Evolutionary conservation across 2,113 vertebrate genomes (phyloP).

Genomic region (Zosterops pallidus): DNA sequence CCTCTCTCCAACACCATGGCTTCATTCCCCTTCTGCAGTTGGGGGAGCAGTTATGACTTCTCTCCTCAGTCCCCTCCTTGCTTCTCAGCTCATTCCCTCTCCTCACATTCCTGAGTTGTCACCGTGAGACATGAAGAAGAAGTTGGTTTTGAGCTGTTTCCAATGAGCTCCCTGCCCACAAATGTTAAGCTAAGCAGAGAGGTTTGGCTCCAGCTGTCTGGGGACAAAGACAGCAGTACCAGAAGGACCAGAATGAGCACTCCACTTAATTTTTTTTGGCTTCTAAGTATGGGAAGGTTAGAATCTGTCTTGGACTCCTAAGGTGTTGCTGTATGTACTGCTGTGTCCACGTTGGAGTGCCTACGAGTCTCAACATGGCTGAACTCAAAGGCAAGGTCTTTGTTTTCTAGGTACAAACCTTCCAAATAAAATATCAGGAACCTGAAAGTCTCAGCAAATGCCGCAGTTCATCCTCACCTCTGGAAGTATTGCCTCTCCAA

Average conservation of each 20-base stretch:
- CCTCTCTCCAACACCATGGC: neutral
- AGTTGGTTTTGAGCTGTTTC: neutral
- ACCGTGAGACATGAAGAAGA: neutral
- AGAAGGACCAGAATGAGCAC: accelerated
- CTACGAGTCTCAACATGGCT: accelerated
- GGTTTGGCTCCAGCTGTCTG: neutral
- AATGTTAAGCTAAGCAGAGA: neutral
- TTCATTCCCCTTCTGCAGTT: neutral
- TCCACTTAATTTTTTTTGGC: neutral
- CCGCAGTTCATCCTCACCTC: neutral
- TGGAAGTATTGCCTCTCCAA: neutral
- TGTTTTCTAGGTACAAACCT: neutral
- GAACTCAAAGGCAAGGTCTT: neutral
- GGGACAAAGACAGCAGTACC: neutral
- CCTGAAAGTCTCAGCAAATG: neutral
- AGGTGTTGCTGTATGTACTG: neutral
- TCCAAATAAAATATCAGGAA: neutral
- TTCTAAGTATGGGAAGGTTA: neutral
- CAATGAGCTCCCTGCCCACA: neutral
- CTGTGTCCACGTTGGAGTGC: too few relatives aligned
- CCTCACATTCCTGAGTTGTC: neutral
- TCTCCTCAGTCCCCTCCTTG: neutral
- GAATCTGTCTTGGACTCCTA: neutral
- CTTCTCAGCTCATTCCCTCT: neutral
- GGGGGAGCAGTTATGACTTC: neutral